Evolutionary conservation across 2,797 vertebrate species (phyloP).

Genomic region (Hippocampus kuda): DNA sequence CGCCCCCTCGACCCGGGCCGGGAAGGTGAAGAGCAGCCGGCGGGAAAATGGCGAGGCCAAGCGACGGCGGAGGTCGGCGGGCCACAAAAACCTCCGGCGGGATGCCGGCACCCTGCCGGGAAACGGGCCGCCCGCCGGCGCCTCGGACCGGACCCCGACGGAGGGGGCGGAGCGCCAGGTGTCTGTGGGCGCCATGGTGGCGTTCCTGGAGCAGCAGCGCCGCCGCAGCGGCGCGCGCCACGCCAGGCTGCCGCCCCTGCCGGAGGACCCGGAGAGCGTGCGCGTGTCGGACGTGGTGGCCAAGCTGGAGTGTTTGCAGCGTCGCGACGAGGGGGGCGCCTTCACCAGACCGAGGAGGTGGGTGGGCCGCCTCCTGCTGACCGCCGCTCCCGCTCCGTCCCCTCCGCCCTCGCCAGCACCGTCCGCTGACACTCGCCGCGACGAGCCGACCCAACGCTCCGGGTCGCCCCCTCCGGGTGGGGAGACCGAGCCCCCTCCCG

Average conservation of each 20-base stretch:
- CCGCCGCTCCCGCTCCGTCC: constrained; percentile 33
- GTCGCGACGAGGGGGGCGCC: constrained; percentile 61
- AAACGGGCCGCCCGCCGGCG: accelerated
- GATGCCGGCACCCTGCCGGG: constrained; percentile 31
- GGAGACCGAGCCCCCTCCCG: constrained; percentile 75
- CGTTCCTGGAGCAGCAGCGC: constrained; percentile 88
- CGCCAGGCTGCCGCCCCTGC: constrained; percentile 47
- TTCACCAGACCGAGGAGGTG: constrained; percentile 76
- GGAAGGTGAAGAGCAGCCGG: constrained; percentile 84
- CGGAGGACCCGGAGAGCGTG: constrained; percentile 69
- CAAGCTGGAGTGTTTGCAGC: constrained; percentile 79
- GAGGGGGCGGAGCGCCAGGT: constrained; percentile 43
- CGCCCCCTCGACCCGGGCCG: constrained; percentile 37
- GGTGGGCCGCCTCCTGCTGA: constrained; percentile 78
- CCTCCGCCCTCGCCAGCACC: constrained; percentile 9
- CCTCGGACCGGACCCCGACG: accelerated
- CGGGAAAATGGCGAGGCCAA: constrained; percentile 79
- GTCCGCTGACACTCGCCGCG: neutral
- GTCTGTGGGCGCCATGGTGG: constrained; percentile 93
- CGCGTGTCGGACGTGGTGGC: constrained; percentile 90
- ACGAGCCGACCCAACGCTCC: neutral
- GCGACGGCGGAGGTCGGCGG: constrained; percentile 74
- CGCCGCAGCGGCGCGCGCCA: constrained; percentile 66
- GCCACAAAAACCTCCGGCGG: constrained; percentile 30
- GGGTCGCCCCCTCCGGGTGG: constrained; percentile 11